Evolutionary conservation across 2,797 vertebrate species (phyloP).

Genomic region (Oreochromis grahami): DNA sequence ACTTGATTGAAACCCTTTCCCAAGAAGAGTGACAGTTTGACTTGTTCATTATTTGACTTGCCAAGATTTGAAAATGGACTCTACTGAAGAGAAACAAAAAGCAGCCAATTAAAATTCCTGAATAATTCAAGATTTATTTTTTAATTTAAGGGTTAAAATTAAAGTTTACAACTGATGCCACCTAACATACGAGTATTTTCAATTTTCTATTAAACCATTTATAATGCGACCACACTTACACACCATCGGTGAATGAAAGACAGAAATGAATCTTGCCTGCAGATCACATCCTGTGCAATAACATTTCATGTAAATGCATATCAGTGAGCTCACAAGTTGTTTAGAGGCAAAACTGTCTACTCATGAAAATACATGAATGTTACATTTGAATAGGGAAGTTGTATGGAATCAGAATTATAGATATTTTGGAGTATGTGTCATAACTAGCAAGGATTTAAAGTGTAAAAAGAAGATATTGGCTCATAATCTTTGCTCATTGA

Average conservation of each 20-base stretch:
- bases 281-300: background rate
- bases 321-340: background rate
- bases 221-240: background rate
- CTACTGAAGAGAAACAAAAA: background rate
- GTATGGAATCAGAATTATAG: background rate
- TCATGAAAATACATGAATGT: background rate
- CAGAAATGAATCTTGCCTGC: background rate
- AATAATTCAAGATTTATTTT: background rate
- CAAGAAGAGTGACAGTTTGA: conserved; percentile 8
- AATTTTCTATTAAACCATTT: background rate
- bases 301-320: background rate
- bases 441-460: background rate
- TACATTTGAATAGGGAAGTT: background rate
- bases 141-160: background rate
- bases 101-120: background rate
- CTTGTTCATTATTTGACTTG: conserved; percentile 27
- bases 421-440: background rate
- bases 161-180: background rate
- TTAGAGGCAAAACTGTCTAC: background rate
- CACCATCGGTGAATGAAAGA: background rate
- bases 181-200: background rate
- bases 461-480: background rate
- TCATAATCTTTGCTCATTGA: conserved; percentile 23
- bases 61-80: conserved; percentile 4
- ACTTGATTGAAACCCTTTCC: conserved; percentile 5